Evolutionary conservation across 2,797 vertebrate genomes (phyloP).

Genomic region (Hydrophis major): DNA sequence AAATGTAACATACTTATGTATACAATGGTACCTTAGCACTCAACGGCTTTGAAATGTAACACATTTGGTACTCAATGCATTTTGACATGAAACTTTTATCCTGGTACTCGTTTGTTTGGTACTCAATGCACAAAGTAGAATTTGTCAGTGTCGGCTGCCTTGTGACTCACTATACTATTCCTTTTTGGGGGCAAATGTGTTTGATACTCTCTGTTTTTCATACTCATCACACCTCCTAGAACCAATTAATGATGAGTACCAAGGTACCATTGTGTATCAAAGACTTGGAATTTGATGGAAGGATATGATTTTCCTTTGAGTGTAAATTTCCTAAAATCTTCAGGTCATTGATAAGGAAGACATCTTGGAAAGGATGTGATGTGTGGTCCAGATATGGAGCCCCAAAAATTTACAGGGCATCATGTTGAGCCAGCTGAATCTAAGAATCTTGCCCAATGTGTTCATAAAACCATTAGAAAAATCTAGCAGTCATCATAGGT

Average conservation of each 20-base stretch:
- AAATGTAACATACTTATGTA: neutral
- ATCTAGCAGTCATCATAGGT: neutral
- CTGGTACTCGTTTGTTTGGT: neutral
- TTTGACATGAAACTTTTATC: neutral
- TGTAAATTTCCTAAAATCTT: neutral
- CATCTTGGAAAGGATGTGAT: neutral
- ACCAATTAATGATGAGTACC: neutral
- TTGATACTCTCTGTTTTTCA: neutral
- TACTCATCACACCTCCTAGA: neutral
- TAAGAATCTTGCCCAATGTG: neutral
- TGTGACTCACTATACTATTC: neutral
- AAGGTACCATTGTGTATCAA: neutral
- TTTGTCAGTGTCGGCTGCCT: neutral
- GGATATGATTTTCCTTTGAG: neutral
- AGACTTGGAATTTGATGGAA: neutral
- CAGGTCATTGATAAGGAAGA: neutral
- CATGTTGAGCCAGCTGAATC: neutral
- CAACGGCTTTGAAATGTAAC: neutral
- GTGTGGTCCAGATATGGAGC: neutral
- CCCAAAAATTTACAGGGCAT: neutral
- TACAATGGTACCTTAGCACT: neutral
- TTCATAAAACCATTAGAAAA: neutral
- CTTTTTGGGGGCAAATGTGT: neutral
- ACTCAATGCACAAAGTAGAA: neutral
- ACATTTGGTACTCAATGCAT: neutral